Evolutionary conservation across 1,140 invertebrate species (phyloP).

Genomic region (Zaprionus davidi): DNA sequence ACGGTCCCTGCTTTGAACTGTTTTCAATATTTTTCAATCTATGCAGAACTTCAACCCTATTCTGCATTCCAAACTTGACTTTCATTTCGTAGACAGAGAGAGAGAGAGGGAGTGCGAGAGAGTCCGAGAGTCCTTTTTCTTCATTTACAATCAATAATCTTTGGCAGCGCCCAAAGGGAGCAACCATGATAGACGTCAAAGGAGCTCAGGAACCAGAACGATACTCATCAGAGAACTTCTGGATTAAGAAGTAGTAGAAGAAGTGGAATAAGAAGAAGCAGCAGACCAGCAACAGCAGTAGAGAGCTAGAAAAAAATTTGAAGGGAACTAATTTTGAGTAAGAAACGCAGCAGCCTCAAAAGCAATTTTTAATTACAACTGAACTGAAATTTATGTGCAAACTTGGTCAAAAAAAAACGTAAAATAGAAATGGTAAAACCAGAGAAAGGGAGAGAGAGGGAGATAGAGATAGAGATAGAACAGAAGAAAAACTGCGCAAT

Average conservation of each 20-base stretch:
- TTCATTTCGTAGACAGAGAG: not conserved
- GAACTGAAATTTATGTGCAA: slow-evolving; percentile 77
- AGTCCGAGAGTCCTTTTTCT: slow-evolving; percentile 1
- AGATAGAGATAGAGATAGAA: slow-evolving; percentile 1
- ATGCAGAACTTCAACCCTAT: not conserved
- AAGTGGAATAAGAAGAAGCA: not conserved
- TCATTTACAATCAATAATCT: slow-evolving; percentile 12
- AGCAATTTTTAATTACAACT: slow-evolving; percentile 82
- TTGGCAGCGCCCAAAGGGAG: not conserved
- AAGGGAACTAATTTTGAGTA: slow-evolving; percentile 72
- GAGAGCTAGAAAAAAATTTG: slow-evolving; percentile 5
- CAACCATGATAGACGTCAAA: not conserved
- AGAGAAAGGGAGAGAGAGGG: slow-evolving; percentile 23
- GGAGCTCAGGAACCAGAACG: slow-evolving; percentile 1
- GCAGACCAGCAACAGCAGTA: not conserved
- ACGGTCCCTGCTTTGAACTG: too few relatives aligned
- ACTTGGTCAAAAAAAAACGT: slow-evolving; percentile 45
- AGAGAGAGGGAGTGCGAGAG: not conserved
- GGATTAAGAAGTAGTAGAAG: slow-evolving; percentile 24
- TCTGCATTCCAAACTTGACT: slow-evolving; percentile 7
- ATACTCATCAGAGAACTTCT: slow-evolving; percentile 17
- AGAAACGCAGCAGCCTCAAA: slow-evolving; percentile 65
- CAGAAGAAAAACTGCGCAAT: not conserved
- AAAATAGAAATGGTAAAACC: slow-evolving; percentile 22
- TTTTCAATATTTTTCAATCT: not conserved